Evolutionary conservation across 2,888 invertebrate genomes (phyloP).

Genomic region (Nysson spinosus): DNA sequence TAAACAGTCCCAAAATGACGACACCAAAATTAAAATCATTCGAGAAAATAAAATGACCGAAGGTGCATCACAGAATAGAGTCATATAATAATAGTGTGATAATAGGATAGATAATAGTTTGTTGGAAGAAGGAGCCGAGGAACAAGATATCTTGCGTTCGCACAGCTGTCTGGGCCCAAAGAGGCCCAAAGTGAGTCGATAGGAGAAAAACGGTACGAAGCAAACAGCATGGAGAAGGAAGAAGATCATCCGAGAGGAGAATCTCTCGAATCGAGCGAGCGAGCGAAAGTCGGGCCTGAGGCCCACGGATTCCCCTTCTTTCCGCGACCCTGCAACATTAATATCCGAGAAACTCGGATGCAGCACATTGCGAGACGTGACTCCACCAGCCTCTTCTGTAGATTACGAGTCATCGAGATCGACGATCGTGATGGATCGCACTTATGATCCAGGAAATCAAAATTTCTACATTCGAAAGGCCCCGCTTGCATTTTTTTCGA

Average conservation of each 20-base stretch:
- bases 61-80: too few species aligned
- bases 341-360: slow-evolving; percentile 66
- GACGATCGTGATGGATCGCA: slow-evolving; percentile 10
- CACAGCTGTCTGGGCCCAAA: background rate
- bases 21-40: too few species aligned
- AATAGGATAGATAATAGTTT: too few species aligned
- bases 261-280: slow-evolving; percentile 35
- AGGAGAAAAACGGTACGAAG: slow-evolving; percentile 30
- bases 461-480: slow-evolving; percentile 3
- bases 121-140: too few species aligned
- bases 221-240: slow-evolving; percentile 37
- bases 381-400: slow-evolving; percentile 33
- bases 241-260: slow-evolving; percentile 36
- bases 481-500: too few species aligned
- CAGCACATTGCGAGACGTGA: slow-evolving; percentile 48
- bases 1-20: too few species aligned
- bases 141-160: background rate
- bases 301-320: slow-evolving; percentile 52
- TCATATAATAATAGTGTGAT: too few species aligned
- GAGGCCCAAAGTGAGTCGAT: slow-evolving; percentile 6
- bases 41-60: too few species aligned
- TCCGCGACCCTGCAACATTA: slow-evolving; percentile 59
- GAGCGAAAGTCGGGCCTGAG: slow-evolving; percentile 71
- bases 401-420: slow-evolving; percentile 49
- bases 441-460: slow-evolving; percentile 38